Base-by-base conservation (phyloP, 2,888 invertebrate genomes). In the Bombylius discolor region DNA sequence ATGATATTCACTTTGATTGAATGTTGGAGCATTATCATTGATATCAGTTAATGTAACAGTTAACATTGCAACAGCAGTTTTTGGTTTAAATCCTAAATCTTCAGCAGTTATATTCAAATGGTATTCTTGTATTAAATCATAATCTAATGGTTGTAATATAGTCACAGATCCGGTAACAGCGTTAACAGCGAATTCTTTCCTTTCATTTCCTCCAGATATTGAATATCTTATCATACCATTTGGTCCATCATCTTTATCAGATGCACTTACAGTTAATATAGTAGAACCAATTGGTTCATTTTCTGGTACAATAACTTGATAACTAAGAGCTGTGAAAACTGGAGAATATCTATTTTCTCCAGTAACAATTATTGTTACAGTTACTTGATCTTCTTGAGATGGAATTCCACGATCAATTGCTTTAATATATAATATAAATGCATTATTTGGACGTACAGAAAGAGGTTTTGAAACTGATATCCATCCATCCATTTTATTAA, bases 291-390 rank as follows among this genome's bases (percentile, higher is more conserved):
- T 76, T 0, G 89, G 87, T 68, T 91, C 91, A 71, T 92, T 93
- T 78, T 96, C 95, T 1, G 90, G 88, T 2, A 96, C 89, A 59
- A 90, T 87, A 0, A 91, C 92, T 76, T 92, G 89, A 70, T 93
- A 92, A 64, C 87, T 87, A 1, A 85, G 74, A 0, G 87, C 88
- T 6, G 85, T 87, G 68, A 95, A 96, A 53, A 82, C 82, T 0
- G 96, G 96, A 1, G 82, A 78, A 66, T 83, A 79, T 47, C 78
- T 76, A 71, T 96, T 96, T 68, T 90, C 88, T 4, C 89, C 92
- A 0, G 94, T 91, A 0, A 92, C 83, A 5, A 91, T 82, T 61
- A 94, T 78, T 1, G 78, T 81, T 1, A 93, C 81, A 0, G 76
- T 76, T 0, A 85, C 81, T 66, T 87, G 84, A 68, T 91, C 89